Percentiles rank a stretch among this genome's conserved stretches.
Conservation (phyloP, 2,797 vertebrate species). For the Clarias pachynema region DNA sequence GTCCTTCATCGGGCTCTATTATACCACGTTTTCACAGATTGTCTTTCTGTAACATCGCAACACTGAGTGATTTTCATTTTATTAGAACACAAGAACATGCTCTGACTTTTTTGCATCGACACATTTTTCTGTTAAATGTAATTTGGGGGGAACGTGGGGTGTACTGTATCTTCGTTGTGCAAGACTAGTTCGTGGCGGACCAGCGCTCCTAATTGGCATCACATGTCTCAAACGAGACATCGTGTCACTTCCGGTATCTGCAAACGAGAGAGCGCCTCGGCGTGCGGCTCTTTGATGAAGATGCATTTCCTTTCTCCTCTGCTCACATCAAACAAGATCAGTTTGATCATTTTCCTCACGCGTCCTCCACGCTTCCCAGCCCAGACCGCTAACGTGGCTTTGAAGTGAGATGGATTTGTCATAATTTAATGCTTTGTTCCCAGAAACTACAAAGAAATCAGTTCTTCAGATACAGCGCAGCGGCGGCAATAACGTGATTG, state of each 20-base stretch:
- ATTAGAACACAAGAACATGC: background rate
- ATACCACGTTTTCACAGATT: background rate
- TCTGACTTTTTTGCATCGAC: background rate
- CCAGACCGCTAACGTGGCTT: slow-evolving; percentile 48
- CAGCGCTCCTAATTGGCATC: background rate
- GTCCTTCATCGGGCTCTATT: background rate
- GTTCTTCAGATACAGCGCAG: slow-evolving; percentile 13
- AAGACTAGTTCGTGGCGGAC: background rate
- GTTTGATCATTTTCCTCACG: slow-evolving; percentile 47
- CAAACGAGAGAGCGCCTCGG: slow-evolving; percentile 29
- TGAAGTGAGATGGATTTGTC: slow-evolving; percentile 51
- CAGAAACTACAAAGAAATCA: slow-evolving; percentile 45
- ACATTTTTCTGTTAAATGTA: background rate
- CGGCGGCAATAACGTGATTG: slow-evolving; percentile 27
- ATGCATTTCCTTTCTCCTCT: slow-evolving; percentile 35
- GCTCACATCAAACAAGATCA: slow-evolving; percentile 51
- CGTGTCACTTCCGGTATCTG: slow-evolving; percentile 36
- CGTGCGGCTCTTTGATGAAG: slow-evolving; percentile 35
- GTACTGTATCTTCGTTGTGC: background rate
- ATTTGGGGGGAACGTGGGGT: background rate
- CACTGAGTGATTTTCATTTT: background rate
- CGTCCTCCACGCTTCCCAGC: slow-evolving; percentile 14
- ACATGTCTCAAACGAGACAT: slow-evolving; percentile 5
- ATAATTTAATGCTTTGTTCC: slow-evolving; percentile 51
- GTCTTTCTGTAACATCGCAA: background rate